phyloP scores from a whole-genome alignment of 2,797 vertebrate species.

The Poliocrania exsul region DNA sequence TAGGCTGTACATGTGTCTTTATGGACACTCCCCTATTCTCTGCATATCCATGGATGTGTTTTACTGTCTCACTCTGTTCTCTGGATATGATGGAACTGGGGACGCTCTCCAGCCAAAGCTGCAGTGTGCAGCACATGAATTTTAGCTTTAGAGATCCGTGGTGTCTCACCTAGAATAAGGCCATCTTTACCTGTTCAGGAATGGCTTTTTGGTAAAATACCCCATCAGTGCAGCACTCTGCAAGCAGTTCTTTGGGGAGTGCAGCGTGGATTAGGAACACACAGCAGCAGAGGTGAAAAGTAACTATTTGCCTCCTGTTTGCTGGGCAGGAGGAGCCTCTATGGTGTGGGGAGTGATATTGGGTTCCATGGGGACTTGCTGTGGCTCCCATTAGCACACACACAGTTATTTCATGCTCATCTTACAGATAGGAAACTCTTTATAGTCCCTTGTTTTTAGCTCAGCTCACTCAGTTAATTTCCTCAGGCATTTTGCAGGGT shows the following conservation, averaged over 20 bases:
- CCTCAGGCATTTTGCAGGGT: not conserved
- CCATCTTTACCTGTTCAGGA: not conserved
- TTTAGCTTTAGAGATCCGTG: not conserved
- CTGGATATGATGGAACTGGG: not conserved
- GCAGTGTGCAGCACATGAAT: not conserved
- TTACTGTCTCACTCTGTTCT: not conserved
- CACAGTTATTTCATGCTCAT: not conserved
- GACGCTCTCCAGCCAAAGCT: not conserved
- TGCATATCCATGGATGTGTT: not conserved
- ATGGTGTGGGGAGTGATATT: not conserved
- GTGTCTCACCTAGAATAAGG: not conserved
- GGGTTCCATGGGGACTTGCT: accelerated
- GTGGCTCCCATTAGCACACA: not conserved
- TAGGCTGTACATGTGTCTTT: not conserved
- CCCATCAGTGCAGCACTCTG: not conserved
- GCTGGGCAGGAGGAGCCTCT: not conserved
- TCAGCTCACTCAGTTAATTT: conserved; percentile 1
- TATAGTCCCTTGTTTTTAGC: not conserved
- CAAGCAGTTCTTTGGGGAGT: not conserved
- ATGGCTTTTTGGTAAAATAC: not conserved
- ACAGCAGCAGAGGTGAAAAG: not conserved
- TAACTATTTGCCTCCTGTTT: not conserved
- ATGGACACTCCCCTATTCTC: not conserved
- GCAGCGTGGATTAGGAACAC: not conserved
- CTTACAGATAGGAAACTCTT: not conserved